Evolutionary conservation across 2,888 invertebrate genomes (phyloP), one percentile per base, ranked within the genome.

Genomic region (Eilema sororculum): DNA sequence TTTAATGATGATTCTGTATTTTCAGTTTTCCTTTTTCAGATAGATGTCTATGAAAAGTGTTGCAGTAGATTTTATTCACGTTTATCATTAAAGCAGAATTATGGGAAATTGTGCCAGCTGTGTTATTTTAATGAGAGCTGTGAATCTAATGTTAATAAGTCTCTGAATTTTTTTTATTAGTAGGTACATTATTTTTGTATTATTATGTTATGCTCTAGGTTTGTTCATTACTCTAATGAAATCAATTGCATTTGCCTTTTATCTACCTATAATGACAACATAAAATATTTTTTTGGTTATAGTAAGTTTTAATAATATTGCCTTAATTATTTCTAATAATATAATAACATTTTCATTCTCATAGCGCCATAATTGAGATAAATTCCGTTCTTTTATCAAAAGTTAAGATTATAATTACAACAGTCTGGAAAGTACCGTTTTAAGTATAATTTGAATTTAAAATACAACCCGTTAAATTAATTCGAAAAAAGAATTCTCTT

Each of bases 1-100:
- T 57, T 68, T 68, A 58, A 63, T 63, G 68, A 68, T 57, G 57
- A 57, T 16, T 58, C 59, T 3, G 20, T 30, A 59, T 28, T 16
- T 30, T 30, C 25, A 28, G 2, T 9, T 20, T 2, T 20, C 5
- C 20, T 28, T 59, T 59, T 16, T 46, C n/a, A n/a, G 30, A 30
- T 28, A 59, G 20, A 30, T 0, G 9, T n/a, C 3, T 12, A 22
- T n/a, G 5, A 33, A 33, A n/a, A 52, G 52, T 8, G 20, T 20
- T 8, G 52, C 1, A 16, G 8, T 41, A 16, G 13, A 41, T 41
- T 41, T 52, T 52, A 20, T 52, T 52, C 52, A 52, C n/a, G n/a
- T 46, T 46, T 20, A n/a, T 52, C n/a, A 9, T 52, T 52, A 52
- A 9, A n/a, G n/a, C 9, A n/a, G 52, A n/a, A 8, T 52, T 52